A percentile compares a stretch with the other conserved stretches of the same genome.
Evolutionary conservation across 1,140 invertebrate genomes (phyloP).

Genomic region (Orchestia grillus): DNA sequence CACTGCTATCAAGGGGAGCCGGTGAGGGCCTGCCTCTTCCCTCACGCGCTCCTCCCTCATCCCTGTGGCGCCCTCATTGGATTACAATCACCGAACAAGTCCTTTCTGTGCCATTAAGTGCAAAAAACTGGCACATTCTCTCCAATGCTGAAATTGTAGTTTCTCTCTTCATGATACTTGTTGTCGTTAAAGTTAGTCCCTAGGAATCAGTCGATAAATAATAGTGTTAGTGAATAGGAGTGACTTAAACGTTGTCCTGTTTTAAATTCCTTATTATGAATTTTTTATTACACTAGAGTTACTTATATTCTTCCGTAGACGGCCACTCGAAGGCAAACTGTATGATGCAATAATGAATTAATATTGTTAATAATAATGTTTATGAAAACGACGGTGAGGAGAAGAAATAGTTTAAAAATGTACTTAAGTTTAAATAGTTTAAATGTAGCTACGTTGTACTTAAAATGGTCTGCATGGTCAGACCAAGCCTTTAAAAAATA

Average conservation of each 20-base stretch:
- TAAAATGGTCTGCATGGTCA: no score
- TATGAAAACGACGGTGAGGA: no score
- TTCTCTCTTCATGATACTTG: background rate
- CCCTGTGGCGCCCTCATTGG: slow-evolving; percentile 28
- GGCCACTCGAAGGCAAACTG: background rate
- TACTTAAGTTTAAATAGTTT: no score
- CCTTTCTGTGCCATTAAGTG: slow-evolving; percentile 12
- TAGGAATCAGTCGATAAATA: no score
- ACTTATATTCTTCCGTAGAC: background rate
- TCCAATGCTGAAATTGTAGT: background rate
- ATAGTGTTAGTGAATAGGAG: no score
- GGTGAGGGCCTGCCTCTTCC: slow-evolving; percentile 22
- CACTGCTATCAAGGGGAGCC: slow-evolving; percentile 29
- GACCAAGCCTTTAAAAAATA: no score
- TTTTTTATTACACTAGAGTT: background rate
- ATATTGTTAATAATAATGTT: no score
- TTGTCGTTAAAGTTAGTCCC: background rate
- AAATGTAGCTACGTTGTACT: no score
- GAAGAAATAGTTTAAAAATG: no score
- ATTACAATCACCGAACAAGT: slow-evolving; percentile 46
- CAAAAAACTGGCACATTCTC: background rate
- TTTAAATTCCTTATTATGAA: background rate
- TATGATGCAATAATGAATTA: background rate
- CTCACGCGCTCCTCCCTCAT: slow-evolving; percentile 22
- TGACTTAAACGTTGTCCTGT: background rate